These are phyloP conservation scores for Polydrusus cervinus DNA, from an alignment of 2,888 invertebrate genomes.

Conservation along the genomic window DNA sequence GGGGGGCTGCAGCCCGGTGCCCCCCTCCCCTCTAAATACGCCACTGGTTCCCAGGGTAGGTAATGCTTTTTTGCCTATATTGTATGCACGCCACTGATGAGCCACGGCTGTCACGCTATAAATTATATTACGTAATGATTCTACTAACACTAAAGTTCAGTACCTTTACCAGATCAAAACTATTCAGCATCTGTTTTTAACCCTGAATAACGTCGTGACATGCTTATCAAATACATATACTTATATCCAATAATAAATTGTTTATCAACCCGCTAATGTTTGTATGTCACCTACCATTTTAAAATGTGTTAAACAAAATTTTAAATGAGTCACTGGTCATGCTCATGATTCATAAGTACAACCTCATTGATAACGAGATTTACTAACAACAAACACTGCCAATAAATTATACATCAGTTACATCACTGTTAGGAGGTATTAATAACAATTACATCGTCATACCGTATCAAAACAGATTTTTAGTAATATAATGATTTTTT, in stretches of 20 bases:
- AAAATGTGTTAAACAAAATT: slow-evolving; percentile 22
- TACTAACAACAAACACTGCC: slow-evolving; percentile 14
- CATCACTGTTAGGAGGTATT: slow-evolving; percentile 22
- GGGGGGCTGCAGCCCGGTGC: too few relatives aligned
- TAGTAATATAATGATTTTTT: neutral
- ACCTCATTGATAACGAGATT: slow-evolving; percentile 32
- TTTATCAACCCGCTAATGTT: slow-evolving; percentile 4
- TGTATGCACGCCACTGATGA: too few relatives aligned
- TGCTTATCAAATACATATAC: slow-evolving; percentile 9
- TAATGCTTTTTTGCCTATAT: too few relatives aligned
- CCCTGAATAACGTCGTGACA: neutral
- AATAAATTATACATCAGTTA: slow-evolving; percentile 17
- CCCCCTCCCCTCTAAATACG: too few relatives aligned
- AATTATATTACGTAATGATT: neutral
- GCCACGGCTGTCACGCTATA: too few relatives aligned
- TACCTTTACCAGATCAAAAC: too few relatives aligned
- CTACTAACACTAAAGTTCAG: too few relatives aligned
- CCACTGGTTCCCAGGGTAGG: too few relatives aligned
- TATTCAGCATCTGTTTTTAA: neutral
- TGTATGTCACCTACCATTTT: slow-evolving; percentile 21
- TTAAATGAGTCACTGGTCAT: slow-evolving; percentile 25
- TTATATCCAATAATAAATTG: neutral
- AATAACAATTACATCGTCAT: slow-evolving; percentile 21
- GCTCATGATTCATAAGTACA: slow-evolving; percentile 22
- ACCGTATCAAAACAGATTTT: neutral